phyloP scores from a whole-genome alignment of 2,888 invertebrate genomes.

The Pantelozetes paolii region DNA sequence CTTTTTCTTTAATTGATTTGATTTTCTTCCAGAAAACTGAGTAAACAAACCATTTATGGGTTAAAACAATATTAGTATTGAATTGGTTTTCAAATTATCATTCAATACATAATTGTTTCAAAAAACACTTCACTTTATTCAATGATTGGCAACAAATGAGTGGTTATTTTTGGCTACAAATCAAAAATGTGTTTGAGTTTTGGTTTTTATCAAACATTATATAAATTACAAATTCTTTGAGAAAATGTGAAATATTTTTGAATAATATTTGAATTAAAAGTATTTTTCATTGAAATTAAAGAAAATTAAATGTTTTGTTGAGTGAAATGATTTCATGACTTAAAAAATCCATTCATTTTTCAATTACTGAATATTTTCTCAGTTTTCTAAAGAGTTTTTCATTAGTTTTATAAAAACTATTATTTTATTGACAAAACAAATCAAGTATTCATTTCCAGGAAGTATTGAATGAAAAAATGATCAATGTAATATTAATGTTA shows the following conservation, averaged over 20 bases:
- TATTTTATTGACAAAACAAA: too few relatives aligned
- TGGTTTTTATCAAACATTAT: not conserved
- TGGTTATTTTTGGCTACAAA: constrained; percentile 3
- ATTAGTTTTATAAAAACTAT: too few relatives aligned
- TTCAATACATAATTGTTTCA: too few relatives aligned
- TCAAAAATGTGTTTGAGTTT: not conserved
- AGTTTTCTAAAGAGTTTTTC: too few relatives aligned
- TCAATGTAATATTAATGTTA: too few relatives aligned
- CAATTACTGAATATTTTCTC: not conserved
- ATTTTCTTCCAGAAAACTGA: not conserved
- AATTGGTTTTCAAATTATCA: not conserved
- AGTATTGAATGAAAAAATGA: constrained; percentile 5
- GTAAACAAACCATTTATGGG: not conserved
- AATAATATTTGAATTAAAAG: too few relatives aligned
- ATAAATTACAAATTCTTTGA: not conserved
- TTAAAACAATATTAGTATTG: not conserved
- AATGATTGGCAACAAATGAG: not conserved
- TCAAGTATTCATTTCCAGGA: constrained; percentile 21
- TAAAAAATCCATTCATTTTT: not conserved
- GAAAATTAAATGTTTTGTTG: not conserved
- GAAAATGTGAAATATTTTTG: too few relatives aligned
- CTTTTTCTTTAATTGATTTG: not conserved
- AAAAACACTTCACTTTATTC: not conserved
- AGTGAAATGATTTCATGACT: not conserved
- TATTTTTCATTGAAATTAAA: too few relatives aligned